Conservation (phyloP, 2,888 invertebrate species). For the Dolichopus griseipennis region DNA sequence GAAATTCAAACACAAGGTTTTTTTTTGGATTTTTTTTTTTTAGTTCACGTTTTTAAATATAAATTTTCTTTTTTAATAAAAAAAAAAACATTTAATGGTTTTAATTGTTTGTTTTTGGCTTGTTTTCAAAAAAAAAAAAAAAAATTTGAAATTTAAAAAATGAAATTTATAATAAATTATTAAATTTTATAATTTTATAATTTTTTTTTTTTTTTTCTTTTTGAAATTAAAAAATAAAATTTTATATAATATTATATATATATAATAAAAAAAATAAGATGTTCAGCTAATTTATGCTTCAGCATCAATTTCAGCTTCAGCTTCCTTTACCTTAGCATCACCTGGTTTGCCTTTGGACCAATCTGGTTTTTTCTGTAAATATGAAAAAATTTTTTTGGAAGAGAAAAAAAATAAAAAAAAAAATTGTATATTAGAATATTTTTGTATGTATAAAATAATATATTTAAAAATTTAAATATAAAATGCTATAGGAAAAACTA, state of each 20-base stretch:
- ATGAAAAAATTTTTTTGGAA: not conserved
- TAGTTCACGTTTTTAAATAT: too few species aligned
- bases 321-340: slow-evolving; percentile 76
- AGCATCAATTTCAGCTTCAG: slow-evolving; percentile 54
- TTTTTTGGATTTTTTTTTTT: too few species aligned
- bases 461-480: too few species aligned
- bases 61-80: not conserved
- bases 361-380: slow-evolving; percentile 84
- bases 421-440: too few species aligned
- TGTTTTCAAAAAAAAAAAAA: not conserved
- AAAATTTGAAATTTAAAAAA: not conserved
- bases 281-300: slow-evolving; percentile 59
- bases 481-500: too few species aligned
- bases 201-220: too few species aligned
- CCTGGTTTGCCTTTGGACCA: slow-evolving; percentile 87
- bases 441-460: too few species aligned
- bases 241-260: not conserved
- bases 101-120: not conserved
- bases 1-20: too few species aligned
- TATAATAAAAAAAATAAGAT: not conserved
- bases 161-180: not conserved
- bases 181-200: slow-evolving; percentile 2
- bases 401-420: too few species aligned
- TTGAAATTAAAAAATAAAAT: not conserved
- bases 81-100: not conserved